Percentiles rank a stretch among this genome's conserved stretches.
Evolutionary conservation across 2,113 vertebrate genomes (phyloP).

Genomic region (Etheostoma cragini): DNA sequence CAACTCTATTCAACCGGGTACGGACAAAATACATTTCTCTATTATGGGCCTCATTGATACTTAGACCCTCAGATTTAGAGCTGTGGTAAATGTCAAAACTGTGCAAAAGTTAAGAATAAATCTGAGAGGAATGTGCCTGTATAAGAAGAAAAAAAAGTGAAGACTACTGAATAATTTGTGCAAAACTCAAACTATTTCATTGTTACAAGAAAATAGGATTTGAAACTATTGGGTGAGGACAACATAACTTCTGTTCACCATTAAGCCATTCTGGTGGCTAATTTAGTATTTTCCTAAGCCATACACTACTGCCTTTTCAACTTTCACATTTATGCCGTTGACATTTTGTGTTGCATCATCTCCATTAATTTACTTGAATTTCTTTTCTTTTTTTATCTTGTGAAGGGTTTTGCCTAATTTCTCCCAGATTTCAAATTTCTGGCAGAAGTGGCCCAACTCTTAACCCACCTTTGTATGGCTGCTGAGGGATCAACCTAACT

Average conservation of each 20-base stretch:
- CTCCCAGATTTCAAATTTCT: too few relatives aligned
- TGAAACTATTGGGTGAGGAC: not conserved
- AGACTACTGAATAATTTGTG: not conserved
- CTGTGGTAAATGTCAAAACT: constrained; percentile 22
- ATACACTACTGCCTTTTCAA: not conserved
- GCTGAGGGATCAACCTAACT: too few relatives aligned
- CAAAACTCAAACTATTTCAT: too few relatives aligned
- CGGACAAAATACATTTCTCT: constrained; percentile 27
- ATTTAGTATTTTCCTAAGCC: not conserved
- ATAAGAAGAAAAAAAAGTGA: not conserved
- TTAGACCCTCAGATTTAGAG: not conserved
- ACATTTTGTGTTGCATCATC: not conserved
- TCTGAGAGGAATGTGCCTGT: not conserved
- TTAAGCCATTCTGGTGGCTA: not conserved
- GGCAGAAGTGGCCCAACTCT: not conserved
- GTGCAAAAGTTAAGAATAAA: not conserved
- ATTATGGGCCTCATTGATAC: not conserved
- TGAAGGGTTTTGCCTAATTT: not conserved
- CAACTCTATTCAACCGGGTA: not conserved
- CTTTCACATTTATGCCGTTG: not conserved
- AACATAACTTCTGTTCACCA: not conserved
- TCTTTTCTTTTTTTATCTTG: not conserved
- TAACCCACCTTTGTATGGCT: too few relatives aligned
- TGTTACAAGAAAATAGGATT: too few relatives aligned
- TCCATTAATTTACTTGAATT: not conserved